These are phyloP conservation scores for Armadillidium nasatum DNA, from an alignment of 1,140 invertebrate species.

Conservation along the genomic window DNA sequence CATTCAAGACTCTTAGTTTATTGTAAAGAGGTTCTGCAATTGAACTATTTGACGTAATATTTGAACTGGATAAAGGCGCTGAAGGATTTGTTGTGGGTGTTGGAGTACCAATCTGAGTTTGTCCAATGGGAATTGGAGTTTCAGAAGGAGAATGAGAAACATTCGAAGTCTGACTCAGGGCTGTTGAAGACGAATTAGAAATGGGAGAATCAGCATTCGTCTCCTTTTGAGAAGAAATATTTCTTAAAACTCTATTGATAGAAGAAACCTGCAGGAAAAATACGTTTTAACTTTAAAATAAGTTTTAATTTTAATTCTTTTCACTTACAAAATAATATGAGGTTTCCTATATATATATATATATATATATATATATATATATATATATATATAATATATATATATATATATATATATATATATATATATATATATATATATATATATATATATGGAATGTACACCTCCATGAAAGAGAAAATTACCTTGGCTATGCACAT, in stretches of 20 bases:
- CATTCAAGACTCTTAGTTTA: background rate
- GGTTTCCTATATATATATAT: too few species aligned
- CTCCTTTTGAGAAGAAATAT: background rate
- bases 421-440: too few species aligned
- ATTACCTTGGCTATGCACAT: too few species aligned
- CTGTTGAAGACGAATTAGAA: background rate
- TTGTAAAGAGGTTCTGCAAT: background rate
- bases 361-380: too few species aligned
- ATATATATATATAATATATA: too few species aligned
- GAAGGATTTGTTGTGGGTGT: background rate
- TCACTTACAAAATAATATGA: too few species aligned
- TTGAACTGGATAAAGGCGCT: background rate
- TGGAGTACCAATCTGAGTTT: background rate
- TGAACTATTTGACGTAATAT: background rate
- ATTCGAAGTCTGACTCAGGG: background rate
- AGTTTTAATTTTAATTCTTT: too few species aligned
- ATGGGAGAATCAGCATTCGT: background rate
- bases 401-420: too few species aligned
- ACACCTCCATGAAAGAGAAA: too few species aligned
- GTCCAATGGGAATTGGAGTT: background rate
- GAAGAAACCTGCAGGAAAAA: background rate
- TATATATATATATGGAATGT: too few species aligned
- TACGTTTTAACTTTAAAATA: too few species aligned
- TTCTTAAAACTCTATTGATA: background rate
- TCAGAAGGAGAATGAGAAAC: background rate